Percentiles rank a stretch among this genome's conserved stretches.
Conservation (phyloP, 2,888 invertebrate species). For the Onthophagus sagittarius region DNA sequence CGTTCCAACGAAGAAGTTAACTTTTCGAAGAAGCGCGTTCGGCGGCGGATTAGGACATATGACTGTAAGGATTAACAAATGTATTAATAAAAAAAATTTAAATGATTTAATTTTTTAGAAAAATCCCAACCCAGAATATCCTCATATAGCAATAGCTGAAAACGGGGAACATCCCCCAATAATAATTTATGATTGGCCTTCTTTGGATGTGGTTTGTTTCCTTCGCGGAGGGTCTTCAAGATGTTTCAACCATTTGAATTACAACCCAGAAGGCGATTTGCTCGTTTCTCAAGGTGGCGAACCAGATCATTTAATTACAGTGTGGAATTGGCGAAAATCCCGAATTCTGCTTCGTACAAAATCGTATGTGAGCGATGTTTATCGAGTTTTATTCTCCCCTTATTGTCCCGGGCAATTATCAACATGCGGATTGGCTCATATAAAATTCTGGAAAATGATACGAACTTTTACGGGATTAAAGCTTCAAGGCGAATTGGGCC, state of each 20-base stretch:
- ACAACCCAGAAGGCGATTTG: conserved; percentile 76
- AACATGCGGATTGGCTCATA: conserved; percentile 73
- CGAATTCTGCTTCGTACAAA: conserved; percentile 74
- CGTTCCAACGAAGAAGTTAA: conserved; percentile 60
- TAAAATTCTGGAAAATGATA: conserved; percentile 93
- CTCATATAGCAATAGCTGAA: conserved; percentile 82
- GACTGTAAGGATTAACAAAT: conserved; percentile 58
- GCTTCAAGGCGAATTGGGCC: conserved; percentile 80
- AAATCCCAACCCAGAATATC: conserved; percentile 57
- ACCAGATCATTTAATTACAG: conserved; percentile 82
- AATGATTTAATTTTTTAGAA: conserved; percentile 45
- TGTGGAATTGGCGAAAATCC: conserved; percentile 83
- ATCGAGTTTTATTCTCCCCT: conserved; percentile 75
- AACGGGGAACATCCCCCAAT: conserved; percentile 67
- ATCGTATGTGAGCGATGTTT: conserved; percentile 79
- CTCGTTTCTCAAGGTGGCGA: conserved; percentile 80
- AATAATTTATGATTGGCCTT: conserved; percentile 80
- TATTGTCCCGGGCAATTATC: conserved; percentile 75
- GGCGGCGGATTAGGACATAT: conserved; percentile 81
- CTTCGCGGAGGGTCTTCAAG: conserved; percentile 71
- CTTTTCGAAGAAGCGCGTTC: conserved; percentile 68
- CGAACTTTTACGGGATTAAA: conserved; percentile 88
- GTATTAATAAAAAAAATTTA: background rate
- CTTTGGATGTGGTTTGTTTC: conserved; percentile 68
- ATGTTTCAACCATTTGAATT: conserved; percentile 69